Percentiles rank a stretch among this genome's conserved stretches.
phyloP scores from a whole-genome alignment of 2,888 invertebrate genomes.

The Polyommatus iphigenia region DNA sequence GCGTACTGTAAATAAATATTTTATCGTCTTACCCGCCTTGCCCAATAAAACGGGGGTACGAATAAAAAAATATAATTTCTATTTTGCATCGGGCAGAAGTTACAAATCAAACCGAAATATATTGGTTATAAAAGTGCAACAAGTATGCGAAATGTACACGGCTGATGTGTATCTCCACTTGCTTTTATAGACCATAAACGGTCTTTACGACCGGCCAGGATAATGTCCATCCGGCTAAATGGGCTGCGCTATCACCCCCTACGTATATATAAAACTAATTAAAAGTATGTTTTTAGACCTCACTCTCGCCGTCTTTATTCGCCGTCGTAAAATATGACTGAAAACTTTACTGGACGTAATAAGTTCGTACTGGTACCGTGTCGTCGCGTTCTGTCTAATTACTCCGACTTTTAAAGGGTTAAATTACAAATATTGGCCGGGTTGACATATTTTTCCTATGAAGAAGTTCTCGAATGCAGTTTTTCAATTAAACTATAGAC shows the following conservation, averaged over 20 bases:
- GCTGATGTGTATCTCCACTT: constrained; percentile 71
- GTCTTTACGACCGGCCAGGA: constrained; percentile 69
- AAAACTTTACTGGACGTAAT: neutral
- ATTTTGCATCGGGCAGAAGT: constrained; percentile 65
- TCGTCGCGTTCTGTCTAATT: neutral
- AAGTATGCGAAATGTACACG: constrained; percentile 66
- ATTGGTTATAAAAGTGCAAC: constrained; percentile 79
- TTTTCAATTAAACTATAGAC: neutral
- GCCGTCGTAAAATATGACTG: constrained; percentile 10
- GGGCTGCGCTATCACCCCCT: constrained; percentile 54
- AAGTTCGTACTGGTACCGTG: neutral
- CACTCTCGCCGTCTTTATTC: constrained; percentile 23
- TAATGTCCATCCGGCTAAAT: constrained; percentile 78
- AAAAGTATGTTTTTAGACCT: constrained; percentile 23
- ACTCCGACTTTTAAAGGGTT: neutral
- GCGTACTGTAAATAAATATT: constrained; percentile 24
- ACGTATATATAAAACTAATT: constrained; percentile 39
- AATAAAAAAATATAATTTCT: constrained; percentile 50
- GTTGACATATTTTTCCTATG: neutral
- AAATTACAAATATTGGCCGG: neutral
- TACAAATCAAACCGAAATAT: constrained; percentile 78
- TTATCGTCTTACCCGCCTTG: constrained; percentile 23
- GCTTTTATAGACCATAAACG: constrained; percentile 74
- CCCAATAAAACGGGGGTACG: constrained; percentile 21
- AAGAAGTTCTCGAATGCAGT: neutral